Percentiles rank a stretch among this genome's conserved stretches.
Evolutionary conservation across 2,113 vertebrate genomes (phyloP).

Genomic region (Aphyosemion australe): DNA sequence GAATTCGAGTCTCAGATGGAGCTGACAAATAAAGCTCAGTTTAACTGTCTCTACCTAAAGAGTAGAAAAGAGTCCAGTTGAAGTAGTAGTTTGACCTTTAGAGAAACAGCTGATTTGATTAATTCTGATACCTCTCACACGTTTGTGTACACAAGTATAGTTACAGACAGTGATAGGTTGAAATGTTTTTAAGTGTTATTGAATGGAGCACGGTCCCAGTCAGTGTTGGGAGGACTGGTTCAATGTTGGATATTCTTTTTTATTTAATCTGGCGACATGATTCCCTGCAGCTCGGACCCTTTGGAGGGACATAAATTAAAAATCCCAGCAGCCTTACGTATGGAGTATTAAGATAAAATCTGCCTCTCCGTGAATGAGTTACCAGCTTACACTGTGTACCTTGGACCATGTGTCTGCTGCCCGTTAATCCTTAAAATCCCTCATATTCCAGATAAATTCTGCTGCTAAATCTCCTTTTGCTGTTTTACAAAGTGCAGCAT

Average conservation of each 20-base stretch:
- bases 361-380: conserved; percentile 36
- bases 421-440: conserved; percentile 68
- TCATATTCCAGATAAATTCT: conserved; percentile 59
- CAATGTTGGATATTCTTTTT: no score
- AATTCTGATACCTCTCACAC: neutral
- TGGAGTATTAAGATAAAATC: neutral
- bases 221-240: no score
- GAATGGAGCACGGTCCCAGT: no score
- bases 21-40: conserved; percentile 1
- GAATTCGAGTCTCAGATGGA: conserved; percentile 18
- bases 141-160: neutral
- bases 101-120: neutral
- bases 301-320: neutral
- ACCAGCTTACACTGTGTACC: conserved; percentile 48
- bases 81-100: conserved; percentile 5
- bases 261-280: neutral
- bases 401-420: conserved; percentile 57
- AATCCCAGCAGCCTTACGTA: neutral
- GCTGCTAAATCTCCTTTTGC: conserved; percentile 55
- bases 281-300: neutral
- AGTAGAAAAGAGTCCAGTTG: neutral
- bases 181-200: neutral
- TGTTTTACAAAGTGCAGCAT: conserved; percentile 15
- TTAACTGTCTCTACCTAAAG: neutral
- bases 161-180: neutral